Base-by-base conservation (phyloP, 1,140 invertebrate species). In the Eumeta japonica region DNA sequence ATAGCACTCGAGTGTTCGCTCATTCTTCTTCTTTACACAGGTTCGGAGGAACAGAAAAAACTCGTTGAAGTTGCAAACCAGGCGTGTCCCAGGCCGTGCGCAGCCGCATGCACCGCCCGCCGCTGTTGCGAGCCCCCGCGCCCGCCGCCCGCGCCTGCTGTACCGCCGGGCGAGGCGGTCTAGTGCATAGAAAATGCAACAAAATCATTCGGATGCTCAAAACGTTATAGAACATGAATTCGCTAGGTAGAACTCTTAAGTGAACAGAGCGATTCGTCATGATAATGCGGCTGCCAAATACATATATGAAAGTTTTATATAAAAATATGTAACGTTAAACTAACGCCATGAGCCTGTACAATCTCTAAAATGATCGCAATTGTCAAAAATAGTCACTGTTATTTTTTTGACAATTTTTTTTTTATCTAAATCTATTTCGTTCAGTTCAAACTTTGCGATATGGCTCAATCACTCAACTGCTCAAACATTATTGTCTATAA, bases 31-130 rank as follows among this genome's bases (percentile, higher is more conserved):
- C n/a, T n/a, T n/a, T n/a, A n/a, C n/a, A n/a, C n/a, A n/a, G n/a
- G n/a, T n/a, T 58, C 60, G 3, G 68, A 73, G 36, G 65, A 73
- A 16, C 60, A 60, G 35, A 68, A 66, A 37, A 41, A 50, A 13
- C 43, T 62, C 34, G 50, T 73, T 37, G 65, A 70, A 1, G 60
- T 62, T n/a, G 57, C 61, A 7, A 73, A 73, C 36, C 34, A 52
- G 7, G 62, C 61, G 3, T 73, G 68, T 36, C 48, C 58, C 0
- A 59, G 55, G 18, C 68, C 68, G 0, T 73, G 68, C 35, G 68
- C 66, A 4, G 68, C 66, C 30, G 64, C 66, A 24, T 73, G 68
- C 45, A 52, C 35, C 3, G 68, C 62, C 11, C 65, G 61, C 2
- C 42, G 59, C 2, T 73, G 68, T 29, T 73, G 68, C 38, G 47